Evolutionary conservation across 2,113 vertebrate genomes (phyloP).

Genomic region (Chaetura pelagica): DNA sequence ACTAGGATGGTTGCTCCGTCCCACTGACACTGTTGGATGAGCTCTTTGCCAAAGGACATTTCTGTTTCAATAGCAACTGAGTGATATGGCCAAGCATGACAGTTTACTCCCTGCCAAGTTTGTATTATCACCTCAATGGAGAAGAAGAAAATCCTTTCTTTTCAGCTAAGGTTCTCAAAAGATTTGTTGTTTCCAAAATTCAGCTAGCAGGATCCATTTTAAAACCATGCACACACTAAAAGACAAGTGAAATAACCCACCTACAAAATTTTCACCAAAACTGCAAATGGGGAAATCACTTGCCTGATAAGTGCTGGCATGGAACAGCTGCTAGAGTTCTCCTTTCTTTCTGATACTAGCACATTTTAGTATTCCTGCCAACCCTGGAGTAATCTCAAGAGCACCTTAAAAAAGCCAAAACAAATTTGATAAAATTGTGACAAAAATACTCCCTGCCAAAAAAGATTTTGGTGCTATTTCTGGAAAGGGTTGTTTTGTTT

Average conservation of each 20-base stretch:
- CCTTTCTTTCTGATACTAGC: slow-evolving; percentile 3
- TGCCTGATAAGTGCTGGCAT: background rate
- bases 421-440: background rate
- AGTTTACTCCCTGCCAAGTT: background rate
- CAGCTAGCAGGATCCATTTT: background rate
- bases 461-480: background rate
- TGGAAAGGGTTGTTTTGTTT: background rate
- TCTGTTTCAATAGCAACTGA: background rate
- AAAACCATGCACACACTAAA: background rate
- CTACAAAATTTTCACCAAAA: slow-evolving; percentile 21
- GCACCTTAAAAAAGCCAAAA: background rate
- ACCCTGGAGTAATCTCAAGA: background rate
- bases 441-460: background rate
- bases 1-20: background rate
- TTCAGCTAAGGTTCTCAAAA: slow-evolving; percentile 8
- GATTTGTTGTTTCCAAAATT: slow-evolving; percentile 28
- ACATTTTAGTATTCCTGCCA: slow-evolving; percentile 8
- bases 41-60: slow-evolving; percentile 20
- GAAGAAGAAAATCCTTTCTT: slow-evolving; percentile 21
- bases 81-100: background rate
- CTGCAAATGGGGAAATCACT: background rate
- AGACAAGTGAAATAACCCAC: background rate
- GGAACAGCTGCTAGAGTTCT: background rate
- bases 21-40: slow-evolving; percentile 11
- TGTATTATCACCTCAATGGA: background rate